phyloP scores from a whole-genome alignment of 2,113 vertebrate species.

The Rhodinocichla rosea region DNA sequence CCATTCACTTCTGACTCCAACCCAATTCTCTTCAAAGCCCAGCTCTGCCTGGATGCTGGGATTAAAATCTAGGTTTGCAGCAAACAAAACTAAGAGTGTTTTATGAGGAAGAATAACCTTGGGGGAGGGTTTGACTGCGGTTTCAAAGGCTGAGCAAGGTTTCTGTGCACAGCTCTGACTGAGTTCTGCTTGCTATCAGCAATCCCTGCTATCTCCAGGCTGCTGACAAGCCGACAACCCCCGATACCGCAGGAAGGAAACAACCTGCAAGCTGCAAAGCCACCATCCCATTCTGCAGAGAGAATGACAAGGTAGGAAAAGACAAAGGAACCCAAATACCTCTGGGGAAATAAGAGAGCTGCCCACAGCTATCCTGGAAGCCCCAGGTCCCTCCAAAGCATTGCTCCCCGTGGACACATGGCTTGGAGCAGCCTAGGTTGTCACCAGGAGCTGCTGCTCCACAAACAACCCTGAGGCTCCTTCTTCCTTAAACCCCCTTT shows the following conservation, averaged over 20 bases:
- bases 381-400: background rate
- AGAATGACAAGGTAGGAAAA: background rate
- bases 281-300: background rate
- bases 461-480: background rate
- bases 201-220: constrained; percentile 30
- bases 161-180: constrained; percentile 17
- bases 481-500: background rate
- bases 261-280: constrained; percentile 11
- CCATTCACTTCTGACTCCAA: background rate
- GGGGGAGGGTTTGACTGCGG: constrained; percentile 25
- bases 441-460: background rate
- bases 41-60: background rate
- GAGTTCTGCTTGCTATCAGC: constrained; percentile 56
- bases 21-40: constrained; percentile 11
- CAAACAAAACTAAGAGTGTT: background rate
- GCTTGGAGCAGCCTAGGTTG: background rate
- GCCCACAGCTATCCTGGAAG: background rate
- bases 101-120: constrained; percentile 19
- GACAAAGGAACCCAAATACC: background rate
- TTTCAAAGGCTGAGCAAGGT: constrained; percentile 61
- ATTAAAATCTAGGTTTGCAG: constrained; percentile 22
- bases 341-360: background rate
- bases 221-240: constrained; percentile 53
- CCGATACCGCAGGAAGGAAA: background rate
- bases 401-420: rapidly evolving